A percentile compares a stretch with the other conserved stretches of the same genome.
Evolutionary conservation across 1,140 invertebrate species (phyloP).

Genomic region (Magallana ariakensis): DNA sequence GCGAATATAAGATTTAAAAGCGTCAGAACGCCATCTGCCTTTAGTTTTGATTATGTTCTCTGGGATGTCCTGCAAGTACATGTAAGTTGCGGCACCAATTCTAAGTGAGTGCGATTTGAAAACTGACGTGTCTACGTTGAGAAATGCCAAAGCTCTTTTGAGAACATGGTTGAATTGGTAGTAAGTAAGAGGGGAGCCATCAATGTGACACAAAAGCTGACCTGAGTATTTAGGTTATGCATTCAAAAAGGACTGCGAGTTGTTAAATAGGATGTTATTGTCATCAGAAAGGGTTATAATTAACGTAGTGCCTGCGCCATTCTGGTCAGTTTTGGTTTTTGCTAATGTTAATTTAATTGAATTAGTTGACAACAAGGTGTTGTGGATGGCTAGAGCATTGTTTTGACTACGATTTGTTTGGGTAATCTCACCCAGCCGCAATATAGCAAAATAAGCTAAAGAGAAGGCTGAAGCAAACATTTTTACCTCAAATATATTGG

Average conservation of each 20-base stretch:
- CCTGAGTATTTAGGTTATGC: no score
- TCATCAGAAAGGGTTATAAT: neutral
- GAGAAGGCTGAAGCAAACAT: neutral
- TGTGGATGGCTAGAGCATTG: neutral
- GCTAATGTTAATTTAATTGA: neutral
- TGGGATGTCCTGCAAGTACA: neutral
- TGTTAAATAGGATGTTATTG: neutral
- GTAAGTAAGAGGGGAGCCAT: neutral
- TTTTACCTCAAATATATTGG: no score
- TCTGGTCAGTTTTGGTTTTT: slow-evolving; percentile 22
- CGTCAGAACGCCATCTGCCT: slow-evolving; percentile 41
- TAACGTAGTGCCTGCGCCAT: neutral
- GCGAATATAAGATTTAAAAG: slow-evolving; percentile 41
- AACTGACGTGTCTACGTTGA: slow-evolving; percentile 13
- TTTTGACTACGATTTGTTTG: neutral
- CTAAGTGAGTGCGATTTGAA: slow-evolving; percentile 45
- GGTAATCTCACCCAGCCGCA: neutral
- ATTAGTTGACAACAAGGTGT: neutral
- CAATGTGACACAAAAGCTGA: neutral
- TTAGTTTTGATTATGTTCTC: slow-evolving; percentile 34
- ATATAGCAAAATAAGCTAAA: slow-evolving; percentile 3
- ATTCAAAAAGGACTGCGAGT: no score
- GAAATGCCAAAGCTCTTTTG: slow-evolving; percentile 27
- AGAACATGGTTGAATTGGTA: slow-evolving; percentile 43
- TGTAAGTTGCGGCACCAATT: slow-evolving; percentile 42